Evolutionary conservation across 2,113 vertebrate species (phyloP).

Genomic region (Athene noctua): DNA sequence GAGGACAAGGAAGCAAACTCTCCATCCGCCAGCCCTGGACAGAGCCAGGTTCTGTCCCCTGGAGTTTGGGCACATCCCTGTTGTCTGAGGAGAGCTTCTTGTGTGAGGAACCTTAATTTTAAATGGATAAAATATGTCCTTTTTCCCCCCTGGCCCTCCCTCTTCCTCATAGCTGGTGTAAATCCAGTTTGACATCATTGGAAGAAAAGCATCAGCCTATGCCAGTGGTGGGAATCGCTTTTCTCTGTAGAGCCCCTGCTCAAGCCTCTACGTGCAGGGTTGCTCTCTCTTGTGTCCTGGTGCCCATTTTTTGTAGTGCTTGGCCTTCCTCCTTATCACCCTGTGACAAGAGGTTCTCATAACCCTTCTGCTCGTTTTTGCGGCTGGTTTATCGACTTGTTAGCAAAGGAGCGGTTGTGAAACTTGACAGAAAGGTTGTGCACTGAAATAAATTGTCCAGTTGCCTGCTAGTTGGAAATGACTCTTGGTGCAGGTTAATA

Average conservation of each 20-base stretch:
- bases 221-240: not conserved
- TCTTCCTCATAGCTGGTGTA: not conserved
- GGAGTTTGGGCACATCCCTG: not conserved
- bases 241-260: not conserved
- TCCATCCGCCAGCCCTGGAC: fast-evolving
- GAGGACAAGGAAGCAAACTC: not conserved
- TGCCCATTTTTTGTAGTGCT: fast-evolving
- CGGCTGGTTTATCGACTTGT: not conserved
- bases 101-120: fast-evolving
- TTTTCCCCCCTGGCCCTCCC: no score
- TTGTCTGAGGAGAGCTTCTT: not conserved
- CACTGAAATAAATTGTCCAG: not conserved
- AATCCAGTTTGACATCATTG: not conserved
- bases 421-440: not conserved
- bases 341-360: fast-evolving
- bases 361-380: not conserved
- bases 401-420: not conserved
- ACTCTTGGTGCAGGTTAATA: slow-evolving; percentile 53
- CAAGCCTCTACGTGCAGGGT: fast-evolving
- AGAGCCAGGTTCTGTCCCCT: not conserved
- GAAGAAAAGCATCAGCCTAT: not conserved
- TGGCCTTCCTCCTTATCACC: not conserved
- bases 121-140: not conserved
- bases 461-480: not conserved
- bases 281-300: not conserved